Evolutionary conservation across 53 echinoderm and acorn worm species (phyloP).

Genomic region (Mesocentrotus franciscanus): DNA sequence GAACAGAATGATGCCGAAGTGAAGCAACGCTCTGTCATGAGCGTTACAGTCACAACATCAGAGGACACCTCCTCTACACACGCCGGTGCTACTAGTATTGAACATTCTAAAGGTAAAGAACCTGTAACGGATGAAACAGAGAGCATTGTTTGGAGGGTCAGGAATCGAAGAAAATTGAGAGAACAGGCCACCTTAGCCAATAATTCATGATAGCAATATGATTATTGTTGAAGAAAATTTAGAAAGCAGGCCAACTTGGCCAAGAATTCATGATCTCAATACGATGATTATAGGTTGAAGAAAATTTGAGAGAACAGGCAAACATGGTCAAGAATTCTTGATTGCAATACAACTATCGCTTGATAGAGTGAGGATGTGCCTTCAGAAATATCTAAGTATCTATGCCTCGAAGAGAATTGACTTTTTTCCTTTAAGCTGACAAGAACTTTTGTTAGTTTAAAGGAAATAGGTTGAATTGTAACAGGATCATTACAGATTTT

Average conservation of each 20-base stretch:
- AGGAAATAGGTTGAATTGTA: neutral
- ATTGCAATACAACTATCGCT: neutral
- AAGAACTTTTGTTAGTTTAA: neutral
- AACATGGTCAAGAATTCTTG: no score
- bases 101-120: neutral
- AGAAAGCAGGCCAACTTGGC: no score
- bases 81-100: neutral
- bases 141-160: conserved; percentile 49
- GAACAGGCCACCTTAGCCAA: conserved; percentile 35
- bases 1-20: conserved; percentile 38
- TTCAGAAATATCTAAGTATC: neutral
- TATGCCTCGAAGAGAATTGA: neutral
- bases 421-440: neutral
- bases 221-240: neutral
- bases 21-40: conserved; percentile 53
- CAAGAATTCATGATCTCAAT: no score
- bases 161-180: conserved; percentile 47
- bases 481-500: neutral
- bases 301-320: no score
- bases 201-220: neutral
- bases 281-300: no score
- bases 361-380: neutral
- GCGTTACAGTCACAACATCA: conserved; percentile 57
- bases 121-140: conserved; percentile 41
- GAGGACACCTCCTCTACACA: neutral